Evolutionary conservation across 2,888 invertebrate species (phyloP), one percentile per base, ranked within the genome.

Genomic region (Eupithecia dodoneata): DNA sequence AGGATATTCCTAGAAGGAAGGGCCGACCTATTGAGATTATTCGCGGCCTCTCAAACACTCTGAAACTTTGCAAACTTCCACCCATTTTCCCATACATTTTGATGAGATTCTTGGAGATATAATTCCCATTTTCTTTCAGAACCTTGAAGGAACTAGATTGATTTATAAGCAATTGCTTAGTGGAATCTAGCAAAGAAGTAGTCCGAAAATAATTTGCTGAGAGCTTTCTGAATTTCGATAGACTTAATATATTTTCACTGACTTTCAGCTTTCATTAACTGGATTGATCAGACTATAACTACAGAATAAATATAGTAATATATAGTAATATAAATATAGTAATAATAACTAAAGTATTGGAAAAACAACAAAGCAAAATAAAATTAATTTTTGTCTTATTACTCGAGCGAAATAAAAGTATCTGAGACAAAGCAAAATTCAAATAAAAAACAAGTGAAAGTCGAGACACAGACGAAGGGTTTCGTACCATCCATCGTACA

Each of bases 111-210:
- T 67, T 67, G 9, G 13, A 63, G 13, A 63, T 47, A 55, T 42
- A 30, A 65, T 73, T 72, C 30, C 30, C 65, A 71, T 70, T 72
- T 70, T 76, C 45, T 69, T n/a, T 67, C n/a, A n/a, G 41, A 15
- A n/a, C 67, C n/a, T 67, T 42, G 67, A 45, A 45, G 15, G 59
- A 59, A 10, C 18, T 59, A 15, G 44, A 67, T n/a, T 45, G 44
- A 67, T 67, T 67, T 67, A 67, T 67, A 0, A 44, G 12, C 42
- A 15, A 44, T 67, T 67, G n/a, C 45, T 70, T 45, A 30, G 12
- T 70, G 2, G n/a, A n/a, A n/a, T 67, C n/a, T 47, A 47, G 18
- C 10, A 70, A 47, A 30, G 12, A 44, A 66, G 5, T 42, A 45
- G 67, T 45, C 67, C 9, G 12, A 44, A 67, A 45, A 67, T 47